phyloP scores from a whole-genome alignment of 2,888 invertebrate genomes.

The Dolichopus griseipennis region DNA sequence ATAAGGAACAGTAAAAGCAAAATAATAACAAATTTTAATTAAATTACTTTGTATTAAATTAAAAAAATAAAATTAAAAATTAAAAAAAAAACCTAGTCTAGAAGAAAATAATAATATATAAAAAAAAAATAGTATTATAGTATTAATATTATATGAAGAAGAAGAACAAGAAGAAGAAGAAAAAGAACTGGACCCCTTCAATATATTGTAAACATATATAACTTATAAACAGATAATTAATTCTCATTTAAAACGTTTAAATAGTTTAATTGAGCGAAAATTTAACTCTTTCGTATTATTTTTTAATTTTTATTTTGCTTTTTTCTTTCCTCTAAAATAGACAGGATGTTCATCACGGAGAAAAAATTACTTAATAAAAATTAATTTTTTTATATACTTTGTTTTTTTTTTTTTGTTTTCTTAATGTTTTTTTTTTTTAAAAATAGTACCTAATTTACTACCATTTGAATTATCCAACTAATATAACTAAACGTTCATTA shows the following conservation, averaged over 20 bases:
- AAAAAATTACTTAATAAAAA: not conserved
- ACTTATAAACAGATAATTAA: constrained; percentile 1
- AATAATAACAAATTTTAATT: not conserved
- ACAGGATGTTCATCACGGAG: not conserved
- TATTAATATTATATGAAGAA: no score
- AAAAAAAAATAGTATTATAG: no score
- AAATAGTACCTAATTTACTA: no score
- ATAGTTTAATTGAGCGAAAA: not conserved
- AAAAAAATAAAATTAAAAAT: not conserved
- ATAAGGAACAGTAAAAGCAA: not conserved
- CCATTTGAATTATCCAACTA: no score
- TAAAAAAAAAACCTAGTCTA: not conserved
- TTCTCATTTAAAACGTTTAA: not conserved
- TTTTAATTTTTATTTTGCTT: not conserved
- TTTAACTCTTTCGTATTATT: not conserved
- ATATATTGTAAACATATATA: not conserved
- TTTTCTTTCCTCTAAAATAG: not conserved
- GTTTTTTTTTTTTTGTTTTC: no score
- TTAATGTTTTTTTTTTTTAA: no score
- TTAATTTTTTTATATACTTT: no score
- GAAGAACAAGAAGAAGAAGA: not conserved
- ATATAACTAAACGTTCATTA: no score
- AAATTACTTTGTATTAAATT: not conserved
- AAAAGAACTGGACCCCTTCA: not conserved
- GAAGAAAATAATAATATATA: no score